Evolutionary conservation across 2,797 vertebrate genomes (phyloP), one percentile per base, ranked within the genome.

Genomic region (Arnoldichthys spilopterus): DNA sequence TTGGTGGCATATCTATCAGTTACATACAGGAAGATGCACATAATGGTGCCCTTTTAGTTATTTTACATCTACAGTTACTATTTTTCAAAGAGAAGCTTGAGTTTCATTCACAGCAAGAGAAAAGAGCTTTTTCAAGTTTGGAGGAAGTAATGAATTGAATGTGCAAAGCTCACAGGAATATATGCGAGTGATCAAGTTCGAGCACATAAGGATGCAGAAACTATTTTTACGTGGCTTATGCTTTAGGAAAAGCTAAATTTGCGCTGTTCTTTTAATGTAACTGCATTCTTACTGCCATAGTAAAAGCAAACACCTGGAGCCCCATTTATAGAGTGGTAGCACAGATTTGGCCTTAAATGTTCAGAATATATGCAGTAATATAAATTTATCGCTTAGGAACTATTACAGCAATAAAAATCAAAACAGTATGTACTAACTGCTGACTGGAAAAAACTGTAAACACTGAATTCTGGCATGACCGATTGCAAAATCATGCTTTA

Each of bases 1-100:
- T n/a, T n/a, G 40, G 80, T 86, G 62, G 45, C 6, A 32, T 13
- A 84, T 90, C 85, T 79, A 87, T 62, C 66, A 6, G 7, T 43
- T 54, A 56, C 15, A 32, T 40, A 24, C 28, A 72, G 30, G 30
- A 32, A 53, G 32, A 54, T 53, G 30, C 26, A 22, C 6, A 30
- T 37, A 56, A 53, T 49, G 0, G 30, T 20, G 8, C 1, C 16
- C 43, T 20, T 30, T 30, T 1, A 51, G 49, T 49, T 53, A 30
- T 34, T 54, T 12, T 71, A 30, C 68, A 34, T 71, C 28, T 6
- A 15, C 45, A 54, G 67, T 69, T 12, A 51, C 45, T 22, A 28
- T 54, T 70, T 69, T 30, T 15, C 20, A 69, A n/a, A 69, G 26
- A 4, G 9, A 30, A 32, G 67, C 7, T 32, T 51, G 28, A 51